Evolutionary conservation across 1,140 invertebrate genomes (phyloP), one percentile per base, ranked within the genome.

Genomic region (Drosophila saltans): DNA sequence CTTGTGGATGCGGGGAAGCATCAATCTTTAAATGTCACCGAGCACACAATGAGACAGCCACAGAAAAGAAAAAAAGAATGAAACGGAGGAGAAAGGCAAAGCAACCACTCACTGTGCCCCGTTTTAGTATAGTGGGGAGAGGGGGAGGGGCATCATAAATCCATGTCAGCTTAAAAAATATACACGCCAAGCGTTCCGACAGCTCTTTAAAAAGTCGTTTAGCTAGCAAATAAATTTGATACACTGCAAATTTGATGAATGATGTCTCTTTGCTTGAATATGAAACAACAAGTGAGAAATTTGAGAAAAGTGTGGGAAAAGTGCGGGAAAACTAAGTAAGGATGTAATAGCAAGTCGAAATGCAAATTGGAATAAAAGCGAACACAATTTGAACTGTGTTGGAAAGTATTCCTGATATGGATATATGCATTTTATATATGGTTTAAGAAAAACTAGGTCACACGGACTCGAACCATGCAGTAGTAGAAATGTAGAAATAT

Each of bases 1-100:
- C 81, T 81, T 70, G 61, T 63, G 85, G 78, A 90, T 90, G 57
- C 71, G 76, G 52, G 45, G 72, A 72, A 69, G 75, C 84, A 89
- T 89, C 84, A 89, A 89, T 89, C 84, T 90, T 81, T 81, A 64
- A 89, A 81, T 89, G 81, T 85, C 84, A 81, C 81, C 45, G 69
- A 66, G 65, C 70, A 67, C 39, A 65, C 57, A 60, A 24, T 48
- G 41, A 28, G 2, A 43, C 16, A 45, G 58, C 57, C 57, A 71
- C 55, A 59, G 40, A 64, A 55, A 56, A 16, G 5, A 36, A 36
- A 36, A 36, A 36, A 36, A 36, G 33, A 2, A 6, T 1, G 6
- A 36, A 36, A 36, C 3, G 40, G 41, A 61, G 45, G 16, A 57
- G 33, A 52, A 48, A 36, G 33, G 33, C 33, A 36, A 7, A 36